Percentiles rank a stretch among this genome's conserved stretches.
Conservation (phyloP, 37 sponge, comb jelly and placozoan species). For the Chondrosia reniformis region DNA sequence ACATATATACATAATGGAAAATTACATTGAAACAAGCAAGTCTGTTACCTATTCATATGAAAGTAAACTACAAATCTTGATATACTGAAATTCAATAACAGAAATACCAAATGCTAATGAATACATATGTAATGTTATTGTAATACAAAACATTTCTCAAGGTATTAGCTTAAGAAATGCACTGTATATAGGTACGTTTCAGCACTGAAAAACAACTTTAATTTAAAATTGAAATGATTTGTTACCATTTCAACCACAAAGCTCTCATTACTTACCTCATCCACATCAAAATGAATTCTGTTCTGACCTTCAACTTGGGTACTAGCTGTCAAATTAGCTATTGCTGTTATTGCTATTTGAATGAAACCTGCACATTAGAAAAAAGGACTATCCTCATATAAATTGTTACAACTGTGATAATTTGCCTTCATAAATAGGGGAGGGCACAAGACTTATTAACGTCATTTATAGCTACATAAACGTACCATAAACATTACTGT, state of each 20-base stretch:
- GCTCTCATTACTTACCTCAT: constrained; percentile 36
- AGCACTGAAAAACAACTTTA: not conserved
- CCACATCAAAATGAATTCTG: constrained; percentile 42
- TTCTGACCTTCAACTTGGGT: not conserved
- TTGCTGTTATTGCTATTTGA: constrained; percentile 72
- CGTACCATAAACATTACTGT: no score
- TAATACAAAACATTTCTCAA: no score
- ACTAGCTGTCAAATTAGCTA: constrained; percentile 64
- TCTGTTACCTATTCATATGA: not conserved
- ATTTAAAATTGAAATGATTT: not conserved
- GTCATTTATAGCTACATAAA: no score
- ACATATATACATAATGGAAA: not conserved
- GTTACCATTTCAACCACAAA: not conserved
- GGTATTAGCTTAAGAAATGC: no score
- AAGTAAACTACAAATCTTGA: no score
- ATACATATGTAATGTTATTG: constrained; percentile 10
- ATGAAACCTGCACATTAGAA: constrained; percentile 67
- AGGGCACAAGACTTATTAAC: no score
- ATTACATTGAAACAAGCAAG: not conserved
- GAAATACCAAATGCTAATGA: not conserved
- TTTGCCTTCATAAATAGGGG: no score
- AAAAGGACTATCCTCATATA: no score
- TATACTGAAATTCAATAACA: no score
- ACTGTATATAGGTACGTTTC: no score
- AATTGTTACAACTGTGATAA: no score